Base-by-base conservation (phyloP, 2,113 vertebrate species). In the Oncorhynchus kisutch region DNA sequence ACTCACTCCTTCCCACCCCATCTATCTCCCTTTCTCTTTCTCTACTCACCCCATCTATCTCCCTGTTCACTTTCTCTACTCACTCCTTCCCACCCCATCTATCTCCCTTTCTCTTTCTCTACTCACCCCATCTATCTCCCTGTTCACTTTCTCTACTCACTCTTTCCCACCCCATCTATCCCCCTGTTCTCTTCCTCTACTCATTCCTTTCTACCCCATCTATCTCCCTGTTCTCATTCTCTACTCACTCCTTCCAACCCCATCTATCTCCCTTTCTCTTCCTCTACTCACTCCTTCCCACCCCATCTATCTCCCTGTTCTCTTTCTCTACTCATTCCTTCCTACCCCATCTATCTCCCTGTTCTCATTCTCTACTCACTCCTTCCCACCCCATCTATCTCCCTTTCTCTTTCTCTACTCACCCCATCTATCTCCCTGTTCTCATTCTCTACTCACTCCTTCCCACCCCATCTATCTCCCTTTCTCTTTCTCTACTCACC, bases 81-180 rank as follows among this genome's bases (percentile, higher is more conserved):
- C 71, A 76, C 74, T 18, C n/a, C 59, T 24, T n/a, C 67, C 34
- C 71, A 18, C 22, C 60, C 85, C 77, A 85, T 59, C 16, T 9
- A 22, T 66, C 27, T 39, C 57, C 22, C 90, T 14, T 20, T 2
- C 20, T 66, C 62, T 49, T 2, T 0, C 34, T 66, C 14, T 34
- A 34, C 31, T 34, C 31, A 34, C 6, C 1, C 31, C 25, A 34
- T 34, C 31, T 31, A 5, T 31, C 29, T 31, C 31, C 5, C 1
- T 4, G n/a, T 25, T 34, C 5, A 7, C 31, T 34, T 34, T 0
- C 31, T 34, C 5, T 34, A 29, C 29, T 29, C 29, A 29, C 29
- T 29, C 29, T 4, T 29, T 29, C 29, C 29, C 29, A 4, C 29
- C 29, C 29, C 29, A 29, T 29, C 29, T 29, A 29, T 29, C 3